Evolutionary conservation across 2,797 vertebrate species (phyloP).

Genomic region (Rhynchonycteris naso): DNA sequence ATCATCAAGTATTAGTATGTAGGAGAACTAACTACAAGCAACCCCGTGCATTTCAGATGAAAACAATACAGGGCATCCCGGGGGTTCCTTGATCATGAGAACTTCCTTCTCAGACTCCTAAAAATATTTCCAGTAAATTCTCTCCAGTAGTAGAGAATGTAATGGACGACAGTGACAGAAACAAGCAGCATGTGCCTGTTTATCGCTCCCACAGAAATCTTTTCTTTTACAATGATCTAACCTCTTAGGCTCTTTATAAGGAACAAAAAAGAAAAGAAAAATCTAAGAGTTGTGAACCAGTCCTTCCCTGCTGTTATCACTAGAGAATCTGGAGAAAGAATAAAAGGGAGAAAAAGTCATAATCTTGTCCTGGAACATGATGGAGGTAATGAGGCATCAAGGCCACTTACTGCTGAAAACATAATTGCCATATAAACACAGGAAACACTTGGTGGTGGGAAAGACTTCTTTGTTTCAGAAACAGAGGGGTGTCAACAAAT

Average conservation of each 20-base stretch:
- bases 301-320: conserved; percentile 56
- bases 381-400: conserved; percentile 67
- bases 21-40: background rate
- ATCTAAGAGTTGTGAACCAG: conserved; percentile 40
- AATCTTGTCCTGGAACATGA: conserved; percentile 63
- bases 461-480: conserved; percentile 76
- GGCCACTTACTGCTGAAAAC: conserved; percentile 63
- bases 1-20: background rate
- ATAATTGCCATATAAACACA: conserved; percentile 58
- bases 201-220: conserved; percentile 33
- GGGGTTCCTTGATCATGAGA: background rate
- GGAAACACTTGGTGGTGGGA: conserved; percentile 51
- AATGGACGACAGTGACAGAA: background rate
- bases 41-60: background rate
- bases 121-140: conserved; percentile 17
- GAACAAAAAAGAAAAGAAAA: background rate
- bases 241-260: conserved; percentile 43
- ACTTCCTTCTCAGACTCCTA: background rate
- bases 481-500: conserved; percentile 55
- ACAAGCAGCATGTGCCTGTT: background rate
- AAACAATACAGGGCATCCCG: background rate
- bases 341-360: conserved; percentile 60
- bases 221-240: conserved; percentile 40
- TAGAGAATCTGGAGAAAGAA: conserved; percentile 69
- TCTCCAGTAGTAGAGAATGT: background rate